phyloP scores from a whole-genome alignment of 35 echinoderm and acorn worm genomes.

The Anneissia japonica region DNA sequence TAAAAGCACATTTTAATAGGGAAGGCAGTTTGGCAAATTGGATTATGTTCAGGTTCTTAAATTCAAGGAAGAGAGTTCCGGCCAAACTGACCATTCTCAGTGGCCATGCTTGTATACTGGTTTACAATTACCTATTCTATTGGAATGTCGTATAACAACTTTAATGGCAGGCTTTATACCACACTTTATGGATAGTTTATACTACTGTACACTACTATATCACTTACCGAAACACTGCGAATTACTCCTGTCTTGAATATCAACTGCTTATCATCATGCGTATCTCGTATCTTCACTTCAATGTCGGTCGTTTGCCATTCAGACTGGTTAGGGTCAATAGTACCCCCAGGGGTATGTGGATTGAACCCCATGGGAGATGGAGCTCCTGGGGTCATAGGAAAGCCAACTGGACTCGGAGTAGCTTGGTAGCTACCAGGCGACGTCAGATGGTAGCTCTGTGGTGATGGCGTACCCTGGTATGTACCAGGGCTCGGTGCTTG shows the following conservation, averaged over 20 bases:
- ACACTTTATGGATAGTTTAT: too few species aligned
- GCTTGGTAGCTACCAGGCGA: constrained; percentile 56
- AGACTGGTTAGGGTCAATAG: constrained; percentile 2
- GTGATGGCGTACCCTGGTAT: constrained; percentile 76
- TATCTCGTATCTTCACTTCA: constrained; percentile 79
- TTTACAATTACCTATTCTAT: too few species aligned
- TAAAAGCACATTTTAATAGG: too few species aligned
- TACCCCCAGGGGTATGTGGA: constrained; percentile 79
- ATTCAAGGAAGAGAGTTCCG: too few species aligned
- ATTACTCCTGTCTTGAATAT: constrained; percentile 82
- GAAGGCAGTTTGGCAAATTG: too few species aligned
- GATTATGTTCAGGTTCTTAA: too few species aligned
- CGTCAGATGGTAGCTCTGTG: constrained; percentile 41
- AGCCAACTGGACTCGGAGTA: constrained; percentile 80
- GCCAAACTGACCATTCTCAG: too few species aligned
- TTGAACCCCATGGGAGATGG: constrained; percentile 89
- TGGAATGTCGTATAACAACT: too few species aligned
- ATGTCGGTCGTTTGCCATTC: constrained; percentile 90
- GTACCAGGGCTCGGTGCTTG: constrained; percentile 81
- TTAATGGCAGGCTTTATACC: too few species aligned
- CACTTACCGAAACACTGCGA: constrained; percentile 68
- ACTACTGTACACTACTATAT: background rate
- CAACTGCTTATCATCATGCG: constrained; percentile 60
- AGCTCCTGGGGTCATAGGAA: constrained; percentile 69
- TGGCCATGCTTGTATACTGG: too few species aligned